Evolutionary conservation across 2,113 vertebrate species (phyloP).

Genomic region (Pygoscelis antarcticus): DNA sequence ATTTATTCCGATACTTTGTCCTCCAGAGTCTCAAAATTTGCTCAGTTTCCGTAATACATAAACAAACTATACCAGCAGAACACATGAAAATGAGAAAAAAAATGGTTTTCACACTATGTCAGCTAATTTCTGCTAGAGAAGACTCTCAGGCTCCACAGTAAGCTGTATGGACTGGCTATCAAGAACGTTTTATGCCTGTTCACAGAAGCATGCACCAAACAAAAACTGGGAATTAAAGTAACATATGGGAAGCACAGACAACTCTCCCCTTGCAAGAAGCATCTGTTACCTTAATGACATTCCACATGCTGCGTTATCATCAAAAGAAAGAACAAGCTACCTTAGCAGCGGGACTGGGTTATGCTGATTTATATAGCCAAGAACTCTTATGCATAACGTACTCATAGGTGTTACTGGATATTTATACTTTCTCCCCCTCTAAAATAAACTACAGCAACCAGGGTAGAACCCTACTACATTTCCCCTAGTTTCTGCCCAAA

Average conservation of each 20-base stretch:
- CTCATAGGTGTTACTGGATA: rapidly evolving
- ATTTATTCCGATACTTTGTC: not conserved
- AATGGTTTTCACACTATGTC: not conserved
- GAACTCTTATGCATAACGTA: rapidly evolving
- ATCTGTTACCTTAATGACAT: not conserved
- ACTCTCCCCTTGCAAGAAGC: not conserved
- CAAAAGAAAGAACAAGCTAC: no score
- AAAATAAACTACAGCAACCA: not conserved
- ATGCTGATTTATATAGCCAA: not conserved
- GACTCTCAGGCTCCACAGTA: not conserved
- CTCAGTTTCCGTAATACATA: not conserved
- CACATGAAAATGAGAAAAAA: not conserved
- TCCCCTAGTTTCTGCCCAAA: not conserved
- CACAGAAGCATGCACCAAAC: not conserved
- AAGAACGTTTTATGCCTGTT: not conserved
- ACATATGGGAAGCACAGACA: rapidly evolving
- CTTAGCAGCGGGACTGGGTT: no score
- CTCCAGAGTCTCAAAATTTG: not conserved
- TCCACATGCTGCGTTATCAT: not conserved
- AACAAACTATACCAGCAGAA: not conserved
- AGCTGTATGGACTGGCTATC: not conserved
- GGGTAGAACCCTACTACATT: not conserved
- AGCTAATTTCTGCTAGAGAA: not conserved
- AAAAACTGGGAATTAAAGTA: not conserved
- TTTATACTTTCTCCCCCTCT: not conserved